phyloP scores from a whole-genome alignment of 2,888 invertebrate species.

The Lepidonotus clava region DNA sequence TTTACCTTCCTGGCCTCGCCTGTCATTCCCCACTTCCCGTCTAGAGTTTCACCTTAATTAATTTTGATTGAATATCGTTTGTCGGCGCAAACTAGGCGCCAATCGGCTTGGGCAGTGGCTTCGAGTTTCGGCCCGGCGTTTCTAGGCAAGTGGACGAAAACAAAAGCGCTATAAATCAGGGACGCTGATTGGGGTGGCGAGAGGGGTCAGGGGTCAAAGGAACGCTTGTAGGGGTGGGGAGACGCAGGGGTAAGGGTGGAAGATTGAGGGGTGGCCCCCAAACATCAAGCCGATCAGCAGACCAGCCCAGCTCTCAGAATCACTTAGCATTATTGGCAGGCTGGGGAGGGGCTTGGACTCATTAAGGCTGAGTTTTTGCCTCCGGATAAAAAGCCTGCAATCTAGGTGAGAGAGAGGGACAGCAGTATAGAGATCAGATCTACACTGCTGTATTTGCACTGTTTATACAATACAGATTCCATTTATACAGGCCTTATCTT shows the following conservation, averaged over 20 bases:
- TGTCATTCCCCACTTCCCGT: constrained; percentile 2
- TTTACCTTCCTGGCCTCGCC: neutral
- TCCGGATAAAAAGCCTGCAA: neutral
- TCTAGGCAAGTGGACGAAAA: constrained; percentile 44
- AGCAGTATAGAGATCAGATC: no score
- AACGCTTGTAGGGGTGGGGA: neutral
- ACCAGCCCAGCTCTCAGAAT: constrained; percentile 20
- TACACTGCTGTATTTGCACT: no score
- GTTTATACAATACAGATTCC: no score
- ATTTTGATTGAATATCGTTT: constrained; percentile 48
- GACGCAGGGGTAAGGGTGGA: neutral
- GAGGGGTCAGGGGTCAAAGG: neutral
- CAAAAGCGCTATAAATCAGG: constrained; percentile 44
- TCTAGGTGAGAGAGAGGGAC: neutral
- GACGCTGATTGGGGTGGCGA: neutral
- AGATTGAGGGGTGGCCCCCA: neutral
- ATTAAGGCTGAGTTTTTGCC: neutral
- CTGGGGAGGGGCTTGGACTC: neutral
- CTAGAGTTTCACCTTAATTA: constrained; percentile 47
- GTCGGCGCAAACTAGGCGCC: constrained; percentile 18
- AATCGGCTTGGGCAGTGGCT: constrained; percentile 13
- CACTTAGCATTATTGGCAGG: constrained; percentile 34
- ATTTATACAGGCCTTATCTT: no score
- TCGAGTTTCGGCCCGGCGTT: constrained; percentile 27
- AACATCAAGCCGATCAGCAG: constrained; percentile 11